Evolutionary conservation across 2,888 invertebrate species (phyloP).

Genomic region (Terebella lapidaria): DNA sequence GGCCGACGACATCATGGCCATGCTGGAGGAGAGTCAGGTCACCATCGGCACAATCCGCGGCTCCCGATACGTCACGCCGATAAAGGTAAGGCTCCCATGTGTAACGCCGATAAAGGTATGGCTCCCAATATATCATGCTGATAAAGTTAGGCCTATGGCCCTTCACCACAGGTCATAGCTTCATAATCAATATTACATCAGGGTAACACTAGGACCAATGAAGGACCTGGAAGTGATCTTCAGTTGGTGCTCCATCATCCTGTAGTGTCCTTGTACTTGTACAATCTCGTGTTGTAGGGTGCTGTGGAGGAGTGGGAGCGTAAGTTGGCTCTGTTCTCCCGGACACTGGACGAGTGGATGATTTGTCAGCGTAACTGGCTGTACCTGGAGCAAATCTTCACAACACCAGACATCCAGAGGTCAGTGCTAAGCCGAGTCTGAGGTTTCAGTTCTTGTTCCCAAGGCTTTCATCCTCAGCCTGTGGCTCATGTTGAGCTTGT

Average conservation of each 20-base stretch:
- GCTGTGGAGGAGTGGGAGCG: constrained; percentile 53
- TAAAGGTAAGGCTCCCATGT: constrained; percentile 45
- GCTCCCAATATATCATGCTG: too few species aligned
- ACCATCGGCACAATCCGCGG: constrained; percentile 51
- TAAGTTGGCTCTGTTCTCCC: constrained; percentile 45
- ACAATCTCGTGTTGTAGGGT: too few species aligned
- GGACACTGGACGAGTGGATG: constrained; percentile 53
- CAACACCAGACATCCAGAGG: constrained; percentile 52
- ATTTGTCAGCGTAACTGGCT: constrained; percentile 52
- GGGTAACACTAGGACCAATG: too few species aligned
- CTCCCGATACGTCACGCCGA: constrained; percentile 50
- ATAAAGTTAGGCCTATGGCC: too few species aligned
- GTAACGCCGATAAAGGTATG: too few species aligned
- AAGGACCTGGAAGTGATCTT: too few species aligned
- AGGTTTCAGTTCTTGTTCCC: neutral
- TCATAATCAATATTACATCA: too few species aligned
- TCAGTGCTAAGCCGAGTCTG: constrained; percentile 22
- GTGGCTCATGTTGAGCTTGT: too few species aligned
- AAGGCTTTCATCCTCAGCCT: neutral
- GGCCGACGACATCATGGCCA: constrained; percentile 51
- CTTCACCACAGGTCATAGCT: too few species aligned
- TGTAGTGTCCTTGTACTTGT: too few species aligned
- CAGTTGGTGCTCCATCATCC: too few species aligned
- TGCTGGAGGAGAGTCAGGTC: constrained; percentile 53
- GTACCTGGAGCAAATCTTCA: constrained; percentile 53